Conservation (phyloP, 2,113 vertebrate genomes). For the Hemicordylus capensis region DNA sequence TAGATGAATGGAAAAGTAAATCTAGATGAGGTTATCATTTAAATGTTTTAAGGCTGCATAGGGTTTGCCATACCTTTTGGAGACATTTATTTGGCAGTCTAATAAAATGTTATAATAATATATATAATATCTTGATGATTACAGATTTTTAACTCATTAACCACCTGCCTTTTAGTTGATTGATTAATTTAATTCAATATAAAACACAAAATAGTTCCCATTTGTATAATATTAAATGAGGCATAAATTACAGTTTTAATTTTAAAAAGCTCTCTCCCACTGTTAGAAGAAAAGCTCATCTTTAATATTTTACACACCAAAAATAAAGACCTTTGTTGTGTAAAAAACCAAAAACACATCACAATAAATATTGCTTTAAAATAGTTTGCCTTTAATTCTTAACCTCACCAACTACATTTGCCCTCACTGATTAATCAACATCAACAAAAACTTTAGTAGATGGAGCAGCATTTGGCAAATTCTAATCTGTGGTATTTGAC, state of each 20-base stretch:
- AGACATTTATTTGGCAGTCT: constrained; percentile 44
- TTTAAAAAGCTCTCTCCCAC: not conserved
- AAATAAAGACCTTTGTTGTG: not conserved
- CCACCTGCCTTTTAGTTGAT: not conserved
- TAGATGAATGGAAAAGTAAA: constrained; percentile 77
- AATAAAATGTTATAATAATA: not conserved
- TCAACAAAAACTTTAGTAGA: no score
- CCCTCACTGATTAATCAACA: not conserved
- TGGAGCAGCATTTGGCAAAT: not conserved
- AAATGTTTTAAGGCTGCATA: constrained; percentile 63
- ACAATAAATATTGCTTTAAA: no score
- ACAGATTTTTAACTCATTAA: not conserved
- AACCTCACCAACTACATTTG: not conserved
- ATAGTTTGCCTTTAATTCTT: not conserved
- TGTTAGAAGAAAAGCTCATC: not conserved
- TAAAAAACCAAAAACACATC: not conserved
- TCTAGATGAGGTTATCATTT: constrained; percentile 73
- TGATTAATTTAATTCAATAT: not conserved
- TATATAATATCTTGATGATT: not conserved
- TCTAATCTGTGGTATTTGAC: no score
- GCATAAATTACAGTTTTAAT: not conserved
- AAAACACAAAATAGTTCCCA: not conserved
- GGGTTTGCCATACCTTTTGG: constrained; percentile 20
- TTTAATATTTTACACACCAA: not conserved
- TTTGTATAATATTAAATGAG: not conserved